Conservation (phyloP, 2,113 vertebrate species). For the Xiphorhynchus elegans region DNA sequence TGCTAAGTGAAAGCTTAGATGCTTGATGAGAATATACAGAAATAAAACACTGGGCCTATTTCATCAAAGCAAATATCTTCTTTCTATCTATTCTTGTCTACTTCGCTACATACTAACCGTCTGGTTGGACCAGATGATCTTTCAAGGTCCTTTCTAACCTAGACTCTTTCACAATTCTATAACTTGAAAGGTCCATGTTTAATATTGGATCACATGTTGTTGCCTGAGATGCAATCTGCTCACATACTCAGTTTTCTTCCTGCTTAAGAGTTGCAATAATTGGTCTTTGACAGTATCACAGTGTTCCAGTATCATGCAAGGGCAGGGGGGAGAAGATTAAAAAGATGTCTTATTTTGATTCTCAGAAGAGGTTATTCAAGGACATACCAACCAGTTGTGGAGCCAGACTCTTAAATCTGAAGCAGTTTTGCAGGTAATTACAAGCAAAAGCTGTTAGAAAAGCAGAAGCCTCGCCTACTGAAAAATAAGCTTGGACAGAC, state of each 20-base stretch:
- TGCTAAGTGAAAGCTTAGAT: neutral
- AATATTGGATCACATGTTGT: neutral
- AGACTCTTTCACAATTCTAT: neutral
- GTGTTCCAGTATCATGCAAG: neutral
- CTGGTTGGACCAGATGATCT: constrained; percentile 30
- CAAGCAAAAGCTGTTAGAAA: neutral
- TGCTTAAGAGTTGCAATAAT: neutral
- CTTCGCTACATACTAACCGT: neutral
- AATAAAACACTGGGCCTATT: neutral
- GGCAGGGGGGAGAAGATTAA: accelerated
- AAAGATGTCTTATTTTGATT: neutral
- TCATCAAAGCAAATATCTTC: neutral
- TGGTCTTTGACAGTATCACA: neutral
- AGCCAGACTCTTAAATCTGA: neutral
- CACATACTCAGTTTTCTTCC: neutral
- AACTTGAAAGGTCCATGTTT: neutral
- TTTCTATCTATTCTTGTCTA: neutral
- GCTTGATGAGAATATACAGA: neutral
- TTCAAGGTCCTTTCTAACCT: constrained; percentile 3
- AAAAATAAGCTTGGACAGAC: neutral
- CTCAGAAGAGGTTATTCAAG: neutral
- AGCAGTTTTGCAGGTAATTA: neutral
- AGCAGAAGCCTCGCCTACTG: neutral
- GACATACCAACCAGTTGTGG: neutral
- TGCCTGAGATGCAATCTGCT: neutral